Conservation (phyloP, 2,888 invertebrate species). For the Nymphalis polychloros region DNA sequence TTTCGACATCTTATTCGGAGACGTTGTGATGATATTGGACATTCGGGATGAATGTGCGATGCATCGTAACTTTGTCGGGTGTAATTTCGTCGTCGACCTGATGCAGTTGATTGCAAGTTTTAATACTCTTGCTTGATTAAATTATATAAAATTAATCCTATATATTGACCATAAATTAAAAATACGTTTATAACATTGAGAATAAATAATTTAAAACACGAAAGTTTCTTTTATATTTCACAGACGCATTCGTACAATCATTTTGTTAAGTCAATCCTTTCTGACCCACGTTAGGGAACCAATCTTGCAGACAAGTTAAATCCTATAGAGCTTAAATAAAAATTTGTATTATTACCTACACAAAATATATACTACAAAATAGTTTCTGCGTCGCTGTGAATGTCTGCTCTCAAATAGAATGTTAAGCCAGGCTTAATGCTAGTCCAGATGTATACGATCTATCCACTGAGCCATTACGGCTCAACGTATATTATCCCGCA, state of each 20-base stretch:
- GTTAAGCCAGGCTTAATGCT: too few relatives aligned
- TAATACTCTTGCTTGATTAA: not conserved
- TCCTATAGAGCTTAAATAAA: constrained; percentile 66
- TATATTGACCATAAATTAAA: not conserved
- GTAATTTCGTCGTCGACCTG: constrained; percentile 29
- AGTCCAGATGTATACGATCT: too few relatives aligned
- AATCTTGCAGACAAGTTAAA: constrained; percentile 52
- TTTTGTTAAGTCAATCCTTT: not conserved
- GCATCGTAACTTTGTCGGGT: constrained; percentile 45
- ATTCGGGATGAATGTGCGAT: constrained; percentile 56
- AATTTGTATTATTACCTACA: constrained; percentile 68
- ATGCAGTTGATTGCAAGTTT: constrained; percentile 34
- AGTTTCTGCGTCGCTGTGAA: too few relatives aligned
- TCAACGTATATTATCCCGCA: constrained; percentile 67
- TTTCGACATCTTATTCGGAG: constrained; percentile 72
- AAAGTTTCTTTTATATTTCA: too few relatives aligned
- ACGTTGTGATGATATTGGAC: constrained; percentile 59
- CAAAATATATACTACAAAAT: constrained; percentile 35
- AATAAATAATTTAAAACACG: too few relatives aligned
- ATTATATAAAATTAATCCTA: not conserved
- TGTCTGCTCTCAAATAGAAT: too few relatives aligned
- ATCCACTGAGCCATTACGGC: too few relatives aligned
- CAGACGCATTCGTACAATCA: too few relatives aligned
- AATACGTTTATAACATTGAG: not conserved
- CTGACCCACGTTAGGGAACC: not conserved